Conservation (phyloP, 2,888 invertebrate species). For the Drosophila lutescens region DNA sequence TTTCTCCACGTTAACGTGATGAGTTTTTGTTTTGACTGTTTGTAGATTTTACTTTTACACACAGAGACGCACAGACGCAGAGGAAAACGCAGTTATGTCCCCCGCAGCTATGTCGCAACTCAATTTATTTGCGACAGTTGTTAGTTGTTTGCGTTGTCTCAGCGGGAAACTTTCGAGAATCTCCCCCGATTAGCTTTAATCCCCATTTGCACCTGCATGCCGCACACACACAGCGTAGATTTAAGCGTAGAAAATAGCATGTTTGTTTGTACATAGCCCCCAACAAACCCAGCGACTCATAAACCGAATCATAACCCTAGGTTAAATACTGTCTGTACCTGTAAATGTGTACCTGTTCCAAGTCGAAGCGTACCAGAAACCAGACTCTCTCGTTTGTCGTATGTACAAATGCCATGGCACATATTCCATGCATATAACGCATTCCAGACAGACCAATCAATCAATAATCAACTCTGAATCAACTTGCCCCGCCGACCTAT, state of each 20-base stretch:
- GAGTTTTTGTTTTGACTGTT: conserved; percentile 54
- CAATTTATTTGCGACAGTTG: conserved; percentile 56
- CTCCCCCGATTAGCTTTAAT: conserved; percentile 26
- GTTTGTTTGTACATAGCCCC: conserved; percentile 22
- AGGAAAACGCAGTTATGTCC: conserved; percentile 19
- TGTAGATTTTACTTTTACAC: conserved; percentile 46
- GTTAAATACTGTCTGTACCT: conserved; percentile 26
- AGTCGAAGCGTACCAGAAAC: conserved; percentile 29
- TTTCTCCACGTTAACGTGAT: conserved; percentile 65
- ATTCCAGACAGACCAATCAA: conserved; percentile 41
- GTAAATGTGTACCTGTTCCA: conserved; percentile 28
- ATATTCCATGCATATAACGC: conserved; percentile 34
- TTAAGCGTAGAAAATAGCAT: conserved; percentile 12
- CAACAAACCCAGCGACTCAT: conserved; percentile 24
- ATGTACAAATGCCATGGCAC: conserved; percentile 44
- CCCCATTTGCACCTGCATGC: conserved; percentile 25
- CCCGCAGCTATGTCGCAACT: conserved; percentile 35
- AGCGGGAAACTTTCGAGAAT: conserved; percentile 27
- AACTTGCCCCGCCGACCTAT: neutral
- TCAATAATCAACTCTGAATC: conserved; percentile 7
- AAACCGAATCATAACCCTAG: conserved; percentile 27
- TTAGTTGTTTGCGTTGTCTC: conserved; percentile 26
- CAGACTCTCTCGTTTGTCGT: conserved; percentile 38
- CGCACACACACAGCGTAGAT: conserved; percentile 3
- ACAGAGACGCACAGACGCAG: neutral